These are phyloP conservation scores for Barbus barbus DNA, from an alignment of 2,113 vertebrate species.

Conservation along the genomic window DNA sequence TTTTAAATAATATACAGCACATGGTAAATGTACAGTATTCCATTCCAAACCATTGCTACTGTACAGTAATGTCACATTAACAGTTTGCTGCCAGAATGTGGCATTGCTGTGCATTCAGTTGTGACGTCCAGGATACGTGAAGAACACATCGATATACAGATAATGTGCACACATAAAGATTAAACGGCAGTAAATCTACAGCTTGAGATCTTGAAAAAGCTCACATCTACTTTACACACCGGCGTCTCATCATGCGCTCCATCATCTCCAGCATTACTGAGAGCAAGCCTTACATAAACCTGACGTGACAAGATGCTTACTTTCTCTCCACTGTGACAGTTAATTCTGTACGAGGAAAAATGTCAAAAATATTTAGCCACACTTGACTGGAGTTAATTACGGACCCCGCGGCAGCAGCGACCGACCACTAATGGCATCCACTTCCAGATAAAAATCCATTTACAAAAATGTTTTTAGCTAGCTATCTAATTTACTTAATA, in stretches of 20 bases:
- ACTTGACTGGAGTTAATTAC: slow-evolving; percentile 98
- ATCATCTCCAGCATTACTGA: slow-evolving; percentile 80
- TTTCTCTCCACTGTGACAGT: slow-evolving; percentile 93
- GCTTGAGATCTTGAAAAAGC: not conserved
- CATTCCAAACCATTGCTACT: not conserved
- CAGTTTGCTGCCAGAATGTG: not conserved
- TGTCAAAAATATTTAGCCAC: slow-evolving; percentile 99
- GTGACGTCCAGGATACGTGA: not conserved
- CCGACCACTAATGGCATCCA: slow-evolving; percentile 91
- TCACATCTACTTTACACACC: no score
- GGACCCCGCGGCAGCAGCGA: slow-evolving; percentile 83
- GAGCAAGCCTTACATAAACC: slow-evolving; percentile 80
- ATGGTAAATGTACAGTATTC: not conserved
- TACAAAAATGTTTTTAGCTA: slow-evolving; percentile 88
- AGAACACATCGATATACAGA: not conserved
- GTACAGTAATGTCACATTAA: not conserved
- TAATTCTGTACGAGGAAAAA: slow-evolving; percentile 95
- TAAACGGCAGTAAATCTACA: not conserved
- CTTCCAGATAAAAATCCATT: slow-evolving; percentile 95
- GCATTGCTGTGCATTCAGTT: no score
- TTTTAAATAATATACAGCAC: not conserved
- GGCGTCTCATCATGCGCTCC: slow-evolving; percentile 64
- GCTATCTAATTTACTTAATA: slow-evolving; percentile 95
- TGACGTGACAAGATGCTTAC: slow-evolving; percentile 90
- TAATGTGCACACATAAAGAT: not conserved